These are phyloP conservation scores for Sepiola atlantica DNA, from an alignment of 2,888 invertebrate genomes.

Conservation along the genomic window DNA sequence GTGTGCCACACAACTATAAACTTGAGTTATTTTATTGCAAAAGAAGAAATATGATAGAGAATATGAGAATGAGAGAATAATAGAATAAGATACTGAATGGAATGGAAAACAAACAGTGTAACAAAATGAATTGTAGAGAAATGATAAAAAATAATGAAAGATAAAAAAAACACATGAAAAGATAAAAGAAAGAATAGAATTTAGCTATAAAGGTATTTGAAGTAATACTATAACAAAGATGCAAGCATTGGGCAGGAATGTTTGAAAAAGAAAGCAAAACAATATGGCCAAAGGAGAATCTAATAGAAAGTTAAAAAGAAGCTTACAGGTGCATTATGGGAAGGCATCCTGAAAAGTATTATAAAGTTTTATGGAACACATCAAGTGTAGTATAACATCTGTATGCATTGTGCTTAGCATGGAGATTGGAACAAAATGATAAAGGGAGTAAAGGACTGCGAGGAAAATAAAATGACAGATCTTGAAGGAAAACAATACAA, in stretches of 20 bases:
- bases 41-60: not conserved
- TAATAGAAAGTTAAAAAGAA: not conserved
- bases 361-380: constrained; percentile 32
- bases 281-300: not conserved
- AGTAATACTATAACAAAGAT: not conserved
- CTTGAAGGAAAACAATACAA: not conserved
- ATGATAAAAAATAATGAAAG: not conserved
- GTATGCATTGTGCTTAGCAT: constrained; percentile 4
- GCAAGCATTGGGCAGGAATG: not conserved
- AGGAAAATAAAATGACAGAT: not conserved
- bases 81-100: no score
- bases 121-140: not conserved
- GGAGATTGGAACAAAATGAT: not conserved
- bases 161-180: not conserved
- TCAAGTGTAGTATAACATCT: constrained; percentile 32
- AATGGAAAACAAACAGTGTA: not conserved
- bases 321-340: constrained; percentile 21
- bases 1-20: not conserved
- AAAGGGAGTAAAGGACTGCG: not conserved
- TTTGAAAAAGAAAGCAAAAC: not conserved
- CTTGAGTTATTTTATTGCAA: not conserved
- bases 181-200: not conserved
- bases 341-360: constrained; percentile 32
- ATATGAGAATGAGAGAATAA: no score
- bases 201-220: not conserved